phyloP scores from a whole-genome alignment of 2,888 invertebrate species.

The Stenurella melanura region DNA sequence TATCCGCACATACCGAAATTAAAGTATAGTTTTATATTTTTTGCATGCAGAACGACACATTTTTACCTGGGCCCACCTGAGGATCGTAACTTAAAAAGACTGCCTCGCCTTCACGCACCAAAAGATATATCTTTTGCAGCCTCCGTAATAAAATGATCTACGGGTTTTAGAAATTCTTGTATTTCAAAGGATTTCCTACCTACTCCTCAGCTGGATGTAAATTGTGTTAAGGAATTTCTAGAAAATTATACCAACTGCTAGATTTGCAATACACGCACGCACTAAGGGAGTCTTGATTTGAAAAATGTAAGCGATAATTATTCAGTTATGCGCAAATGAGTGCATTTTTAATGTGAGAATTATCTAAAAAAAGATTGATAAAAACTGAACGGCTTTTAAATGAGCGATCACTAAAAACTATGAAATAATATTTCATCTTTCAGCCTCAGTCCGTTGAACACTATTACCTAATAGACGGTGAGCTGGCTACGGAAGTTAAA shows the following conservation, averaged over 20 bases:
- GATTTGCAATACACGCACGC: not conserved
- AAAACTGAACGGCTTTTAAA: too few relatives aligned
- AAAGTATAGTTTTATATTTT: conserved; percentile 27
- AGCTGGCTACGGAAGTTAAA: too few relatives aligned
- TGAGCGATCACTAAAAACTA: too few relatives aligned
- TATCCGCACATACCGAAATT: conserved; percentile 34
- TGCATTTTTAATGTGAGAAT: too few relatives aligned
- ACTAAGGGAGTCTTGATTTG: not conserved
- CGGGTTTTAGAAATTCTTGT: conserved; percentile 7
- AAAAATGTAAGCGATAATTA: too few relatives aligned
- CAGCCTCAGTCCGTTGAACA: too few relatives aligned
- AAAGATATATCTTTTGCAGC: conserved; percentile 26
- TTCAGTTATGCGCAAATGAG: too few relatives aligned
- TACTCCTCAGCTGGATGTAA: conserved; percentile 26
- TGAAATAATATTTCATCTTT: too few relatives aligned
- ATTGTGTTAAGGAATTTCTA: not conserved
- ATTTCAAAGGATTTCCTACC: conserved; percentile 25
- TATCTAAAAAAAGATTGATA: too few relatives aligned
- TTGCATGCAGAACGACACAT: conserved; percentile 19
- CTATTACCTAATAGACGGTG: too few relatives aligned
- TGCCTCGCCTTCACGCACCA: conserved; percentile 20
- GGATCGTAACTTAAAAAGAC: conserved; percentile 24
- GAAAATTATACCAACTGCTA: not conserved
- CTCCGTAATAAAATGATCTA: not conserved
- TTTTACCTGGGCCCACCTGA: conserved; percentile 38